A percentile compares a stretch with the other conserved stretches of the same genome.
Evolutionary conservation across 1,140 invertebrate genomes (phyloP).

Genomic region (Magallana gigas): DNA sequence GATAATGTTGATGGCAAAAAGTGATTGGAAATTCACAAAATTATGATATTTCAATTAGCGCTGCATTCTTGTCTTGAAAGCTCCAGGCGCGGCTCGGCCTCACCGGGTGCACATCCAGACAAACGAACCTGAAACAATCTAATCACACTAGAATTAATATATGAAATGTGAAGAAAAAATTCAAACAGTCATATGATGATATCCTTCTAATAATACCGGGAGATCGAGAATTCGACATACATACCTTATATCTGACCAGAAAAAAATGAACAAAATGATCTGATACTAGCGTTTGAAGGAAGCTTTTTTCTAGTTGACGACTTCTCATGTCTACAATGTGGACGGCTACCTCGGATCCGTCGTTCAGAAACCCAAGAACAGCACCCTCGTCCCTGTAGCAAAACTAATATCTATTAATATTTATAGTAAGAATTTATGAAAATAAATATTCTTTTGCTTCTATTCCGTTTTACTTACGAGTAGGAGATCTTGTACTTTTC

Average conservation of each 20-base stretch:
- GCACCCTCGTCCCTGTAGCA: constrained; percentile 52
- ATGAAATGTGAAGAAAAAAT: background rate
- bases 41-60: background rate
- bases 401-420: background rate
- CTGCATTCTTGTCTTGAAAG: background rate
- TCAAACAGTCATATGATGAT: background rate
- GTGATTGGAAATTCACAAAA: background rate
- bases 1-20: background rate
- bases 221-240: background rate
- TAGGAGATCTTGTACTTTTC: constrained; percentile 62
- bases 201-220: background rate
- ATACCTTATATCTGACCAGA: constrained; percentile 67
- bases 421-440: too few species aligned
- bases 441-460: too few species aligned
- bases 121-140: background rate
- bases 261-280: constrained; percentile 62
- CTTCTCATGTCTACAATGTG: constrained; percentile 55
- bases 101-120: background rate
- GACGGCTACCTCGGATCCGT: constrained; percentile 67
- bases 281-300: constrained; percentile 61
- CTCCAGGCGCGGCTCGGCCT: background rate
- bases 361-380: constrained; percentile 63
- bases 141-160: background rate
- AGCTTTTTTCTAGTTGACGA: constrained; percentile 52
- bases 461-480: constrained; percentile 57